phyloP scores from a whole-genome alignment of 2,888 invertebrate genomes.

The Beris chalybata region DNA sequence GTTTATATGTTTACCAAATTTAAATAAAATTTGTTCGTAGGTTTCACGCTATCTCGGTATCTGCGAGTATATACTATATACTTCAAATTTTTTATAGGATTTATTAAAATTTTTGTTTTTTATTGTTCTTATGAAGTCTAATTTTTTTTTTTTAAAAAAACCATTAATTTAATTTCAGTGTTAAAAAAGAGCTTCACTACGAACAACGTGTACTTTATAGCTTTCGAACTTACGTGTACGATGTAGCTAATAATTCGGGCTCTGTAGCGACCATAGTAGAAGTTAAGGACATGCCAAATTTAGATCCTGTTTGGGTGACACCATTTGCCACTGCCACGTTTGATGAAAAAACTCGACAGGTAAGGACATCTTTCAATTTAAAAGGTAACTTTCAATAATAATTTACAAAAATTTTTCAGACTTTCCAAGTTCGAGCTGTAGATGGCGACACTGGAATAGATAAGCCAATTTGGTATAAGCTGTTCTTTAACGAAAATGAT shows the following conservation, averaged over 20 bases:
- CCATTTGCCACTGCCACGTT: slow-evolving; percentile 62
- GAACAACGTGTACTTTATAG: slow-evolving; percentile 60
- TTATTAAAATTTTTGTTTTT: no score
- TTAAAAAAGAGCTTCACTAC: slow-evolving; percentile 52
- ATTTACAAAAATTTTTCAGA: slow-evolving; percentile 38
- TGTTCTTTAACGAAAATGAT: slow-evolving; percentile 52
- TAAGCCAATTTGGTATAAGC: slow-evolving; percentile 59
- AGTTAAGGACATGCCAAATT: slow-evolving; percentile 63
- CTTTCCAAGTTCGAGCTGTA: slow-evolving; percentile 60
- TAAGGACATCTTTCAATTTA: slow-evolving; percentile 36
- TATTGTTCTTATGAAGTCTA: no score
- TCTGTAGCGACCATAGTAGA: slow-evolving; percentile 59
- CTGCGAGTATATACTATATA: no score
- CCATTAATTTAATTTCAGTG: slow-evolving; percentile 31
- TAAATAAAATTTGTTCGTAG: no score
- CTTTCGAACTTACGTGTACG: slow-evolving; percentile 60
- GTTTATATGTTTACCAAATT: no score
- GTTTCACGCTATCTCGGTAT: no score
- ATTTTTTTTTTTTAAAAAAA: no score
- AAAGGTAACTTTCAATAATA: no score
- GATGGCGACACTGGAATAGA: slow-evolving; percentile 67
- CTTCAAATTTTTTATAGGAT: no score
- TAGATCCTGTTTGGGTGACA: slow-evolving; percentile 63
- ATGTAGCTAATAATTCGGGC: slow-evolving; percentile 51
- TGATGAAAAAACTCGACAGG: slow-evolving; percentile 58